phyloP scores from a whole-genome alignment of 2,797 vertebrate genomes.

The Lepus townsendii region DNA sequence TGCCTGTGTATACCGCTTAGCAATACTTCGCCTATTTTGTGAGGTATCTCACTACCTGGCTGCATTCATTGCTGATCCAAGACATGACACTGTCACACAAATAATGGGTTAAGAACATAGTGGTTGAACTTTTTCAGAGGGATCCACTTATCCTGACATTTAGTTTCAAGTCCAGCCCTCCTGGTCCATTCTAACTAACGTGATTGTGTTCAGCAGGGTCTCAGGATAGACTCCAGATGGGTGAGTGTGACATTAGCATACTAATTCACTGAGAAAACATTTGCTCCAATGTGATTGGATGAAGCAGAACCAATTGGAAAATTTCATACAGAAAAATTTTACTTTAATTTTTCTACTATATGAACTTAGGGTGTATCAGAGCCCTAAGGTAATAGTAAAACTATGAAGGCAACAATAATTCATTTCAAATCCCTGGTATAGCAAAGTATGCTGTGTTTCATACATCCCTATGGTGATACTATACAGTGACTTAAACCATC shows the following conservation, averaged over 20 bases:
- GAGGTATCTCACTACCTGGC: too few species aligned
- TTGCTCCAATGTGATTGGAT: neutral
- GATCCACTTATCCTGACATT: neutral
- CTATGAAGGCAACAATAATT: neutral
- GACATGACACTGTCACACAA: neutral
- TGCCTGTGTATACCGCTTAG: neutral
- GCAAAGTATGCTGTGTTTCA: neutral
- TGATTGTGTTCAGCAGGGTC: neutral
- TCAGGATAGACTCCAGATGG: neutral
- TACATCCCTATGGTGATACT: neutral
- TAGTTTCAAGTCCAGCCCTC: neutral
- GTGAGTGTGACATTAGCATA: neutral
- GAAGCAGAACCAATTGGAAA: neutral
- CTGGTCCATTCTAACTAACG: neutral
- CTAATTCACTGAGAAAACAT: neutral
- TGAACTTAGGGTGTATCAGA: neutral
- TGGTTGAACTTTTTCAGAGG: neutral
- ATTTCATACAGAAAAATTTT: slow-evolving; percentile 45
- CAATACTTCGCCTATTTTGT: neutral
- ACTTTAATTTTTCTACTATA: slow-evolving; percentile 50
- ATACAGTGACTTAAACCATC: neutral
- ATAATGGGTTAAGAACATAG: neutral
- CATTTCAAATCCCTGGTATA: neutral
- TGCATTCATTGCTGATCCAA: neutral
- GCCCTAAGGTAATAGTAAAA: slow-evolving; percentile 6